Conservation (phyloP, 2,797 vertebrate genomes). For the Gadopsis marmoratus region DNA sequence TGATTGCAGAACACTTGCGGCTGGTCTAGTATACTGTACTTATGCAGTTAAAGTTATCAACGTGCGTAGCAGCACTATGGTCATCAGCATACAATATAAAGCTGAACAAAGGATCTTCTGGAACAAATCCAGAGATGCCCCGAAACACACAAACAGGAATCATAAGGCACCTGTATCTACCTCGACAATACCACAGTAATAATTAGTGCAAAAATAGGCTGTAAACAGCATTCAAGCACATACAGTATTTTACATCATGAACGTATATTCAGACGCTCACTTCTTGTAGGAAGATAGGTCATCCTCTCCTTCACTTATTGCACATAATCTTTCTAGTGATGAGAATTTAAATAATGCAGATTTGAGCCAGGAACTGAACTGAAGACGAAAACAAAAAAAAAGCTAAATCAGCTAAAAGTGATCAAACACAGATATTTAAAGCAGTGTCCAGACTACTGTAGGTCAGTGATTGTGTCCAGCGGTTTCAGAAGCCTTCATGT, state of each 20-base stretch:
- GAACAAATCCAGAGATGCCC: conserved; percentile 5
- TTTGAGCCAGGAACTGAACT: neutral
- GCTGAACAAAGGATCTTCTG: conserved; percentile 1
- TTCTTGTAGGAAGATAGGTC: conserved; percentile 28
- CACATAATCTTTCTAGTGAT: conserved; percentile 46
- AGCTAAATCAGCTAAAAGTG: neutral
- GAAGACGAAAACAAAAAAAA: neutral
- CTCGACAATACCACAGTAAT: conserved; percentile 19
- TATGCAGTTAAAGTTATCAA: conserved; percentile 10
- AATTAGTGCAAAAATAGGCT: conserved; percentile 55
- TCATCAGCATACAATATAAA: conserved; percentile 23
- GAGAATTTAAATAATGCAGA: neutral
- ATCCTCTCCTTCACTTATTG: conserved; percentile 55
- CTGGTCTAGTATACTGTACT: neutral
- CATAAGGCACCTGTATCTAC: conserved; percentile 64
- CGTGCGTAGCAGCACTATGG: neutral
- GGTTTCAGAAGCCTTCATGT: neutral
- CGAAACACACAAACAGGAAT: conserved; percentile 38
- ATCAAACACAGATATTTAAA: conserved; percentile 15
- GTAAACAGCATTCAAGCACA: conserved; percentile 40
- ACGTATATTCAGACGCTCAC: conserved; percentile 12
- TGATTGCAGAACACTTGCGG: neutral
- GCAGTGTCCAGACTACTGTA: conserved; percentile 12
- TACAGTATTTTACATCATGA: conserved; percentile 1
- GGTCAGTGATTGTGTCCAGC: neutral